Evolutionary conservation across 2,113 vertebrate genomes (phyloP), one percentile per base, ranked within the genome.

Genomic region (Micromys minutus): DNA sequence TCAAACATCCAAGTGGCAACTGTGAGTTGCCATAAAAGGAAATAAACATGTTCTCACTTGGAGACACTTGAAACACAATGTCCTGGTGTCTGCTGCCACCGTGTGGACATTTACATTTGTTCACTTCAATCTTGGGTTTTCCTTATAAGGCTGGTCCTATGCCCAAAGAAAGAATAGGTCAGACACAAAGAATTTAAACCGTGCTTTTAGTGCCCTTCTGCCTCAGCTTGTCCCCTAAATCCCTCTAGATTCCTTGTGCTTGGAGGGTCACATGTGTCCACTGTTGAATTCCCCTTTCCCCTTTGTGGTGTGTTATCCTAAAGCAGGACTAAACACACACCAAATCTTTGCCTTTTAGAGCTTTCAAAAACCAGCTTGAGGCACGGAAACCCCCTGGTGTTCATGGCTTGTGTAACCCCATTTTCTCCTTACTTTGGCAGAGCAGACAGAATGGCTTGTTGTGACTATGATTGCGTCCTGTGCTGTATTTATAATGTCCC

Each of bases 81-180:
- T 85, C 55, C 76, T 76, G 86, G 39, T 22, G 2, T 88, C 65
- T 97, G 6, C 96, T 97, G 97, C 96, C 97, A 94, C 75, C 95
- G 0, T 31, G 96, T 95, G 97, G 96, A 26, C 4, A 52, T 13
- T 42, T 47, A 24, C 5, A 72, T 36, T 84, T 84, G 67, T 69
- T 97, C 57, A n/a, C 8, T 42, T 83, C 34, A 87, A 80, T 84
- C 10, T 6, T n/a, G 45, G n/a, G 4, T 80, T 93, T 95, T 11
- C 31, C 13, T 79, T 12, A 39, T 42, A 74, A 74, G 42, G 10
- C 76, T 87, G 76, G 36, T 80, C 24, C 24, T 39, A 5, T n/a
- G 36, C 8, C 57, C n/a, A 59, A 71, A 81, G 52, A 50, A 63
- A 39, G 22, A 39, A 7, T 29, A 52, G 42, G 21, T 7, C 7